A percentile compares a stretch with the other conserved stretches of the same genome.
These are phyloP conservation scores for Poicephalus meyeri DNA, from an alignment of 2,113 vertebrate genomes.

Conservation along the genomic window DNA sequence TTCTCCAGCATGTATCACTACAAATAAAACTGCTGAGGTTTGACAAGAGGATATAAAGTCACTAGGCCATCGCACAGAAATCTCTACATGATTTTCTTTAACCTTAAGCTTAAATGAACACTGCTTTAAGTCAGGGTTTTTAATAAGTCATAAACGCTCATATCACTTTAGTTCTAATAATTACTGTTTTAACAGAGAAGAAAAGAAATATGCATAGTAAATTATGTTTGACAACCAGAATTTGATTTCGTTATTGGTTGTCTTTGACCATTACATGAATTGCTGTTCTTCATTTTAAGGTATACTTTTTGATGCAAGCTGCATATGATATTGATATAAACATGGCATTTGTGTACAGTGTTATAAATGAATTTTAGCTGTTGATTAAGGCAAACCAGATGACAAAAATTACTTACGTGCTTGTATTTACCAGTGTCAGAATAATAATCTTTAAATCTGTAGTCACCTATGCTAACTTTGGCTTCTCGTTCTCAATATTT, in stretches of 20 bases:
- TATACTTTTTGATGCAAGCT: constrained; percentile 78
- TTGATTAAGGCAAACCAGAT: constrained; percentile 88
- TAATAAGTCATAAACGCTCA: constrained; percentile 82
- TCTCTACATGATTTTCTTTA: constrained; percentile 78
- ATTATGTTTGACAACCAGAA: constrained; percentile 98
- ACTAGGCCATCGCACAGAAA: constrained; percentile 78
- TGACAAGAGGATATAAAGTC: constrained; percentile 84
- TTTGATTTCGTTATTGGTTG: constrained; percentile 92
- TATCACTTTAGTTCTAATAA: constrained; percentile 87
- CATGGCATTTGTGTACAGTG: constrained; percentile 73
- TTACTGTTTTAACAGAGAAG: constrained; percentile 84
- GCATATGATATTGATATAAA: constrained; percentile 75
- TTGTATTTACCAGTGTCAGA: constrained; percentile 48
- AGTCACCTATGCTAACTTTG: constrained; percentile 22
- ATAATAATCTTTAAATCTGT: not conserved
- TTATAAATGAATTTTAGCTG: constrained; percentile 83
- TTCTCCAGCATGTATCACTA: constrained; percentile 84
- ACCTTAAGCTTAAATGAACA: constrained; percentile 71
- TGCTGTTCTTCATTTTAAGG: constrained; percentile 90
- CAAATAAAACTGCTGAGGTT: constrained; percentile 84
- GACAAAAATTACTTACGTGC: constrained; percentile 68
- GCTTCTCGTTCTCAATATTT: not conserved
- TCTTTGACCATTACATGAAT: constrained; percentile 92
- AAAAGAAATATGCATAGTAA: constrained; percentile 87
- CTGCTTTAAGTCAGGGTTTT: constrained; percentile 69